Conservation (phyloP, 2,888 invertebrate species). For the Chydorus sphaericus region DNA sequence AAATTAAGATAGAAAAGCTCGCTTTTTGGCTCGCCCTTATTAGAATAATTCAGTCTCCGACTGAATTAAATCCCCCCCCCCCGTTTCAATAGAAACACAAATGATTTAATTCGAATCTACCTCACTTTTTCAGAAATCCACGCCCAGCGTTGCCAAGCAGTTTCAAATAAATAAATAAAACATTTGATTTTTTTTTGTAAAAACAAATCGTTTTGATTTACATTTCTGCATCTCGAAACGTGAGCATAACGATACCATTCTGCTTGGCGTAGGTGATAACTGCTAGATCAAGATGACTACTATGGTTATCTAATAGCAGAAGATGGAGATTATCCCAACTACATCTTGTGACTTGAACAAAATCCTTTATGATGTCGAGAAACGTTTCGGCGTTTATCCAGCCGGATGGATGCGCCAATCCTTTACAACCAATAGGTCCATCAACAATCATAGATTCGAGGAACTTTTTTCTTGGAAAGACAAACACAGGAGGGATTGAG, state of each 20-base stretch:
- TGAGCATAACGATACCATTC: conserved; percentile 26
- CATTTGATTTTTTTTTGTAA: no score
- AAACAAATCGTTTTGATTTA: no score
- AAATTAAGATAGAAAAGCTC: no score
- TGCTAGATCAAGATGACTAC: conserved; percentile 23
- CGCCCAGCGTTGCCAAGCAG: no score
- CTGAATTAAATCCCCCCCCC: no score
- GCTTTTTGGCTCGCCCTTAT: no score
- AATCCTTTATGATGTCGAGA: conserved; percentile 22
- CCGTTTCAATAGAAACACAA: no score
- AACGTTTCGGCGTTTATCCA: conserved; percentile 24
- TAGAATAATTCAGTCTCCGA: no score
- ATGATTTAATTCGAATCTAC: no score
- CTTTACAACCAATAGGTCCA: conserved; percentile 23
- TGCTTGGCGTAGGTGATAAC: conserved; percentile 23
- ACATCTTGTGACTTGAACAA: conserved; percentile 22
- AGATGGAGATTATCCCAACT: conserved; percentile 21
- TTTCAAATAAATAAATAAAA: no score
- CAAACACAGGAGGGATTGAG: conserved; percentile 3
- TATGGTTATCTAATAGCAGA: conserved; percentile 27
- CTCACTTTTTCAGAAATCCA: no score
- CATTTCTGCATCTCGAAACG: no score
- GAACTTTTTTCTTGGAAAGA: background rate
- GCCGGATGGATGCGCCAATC: conserved; percentile 22
- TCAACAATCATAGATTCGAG: conserved; percentile 7